Base-by-base conservation (phyloP, 2,113 vertebrate species). In the Rhegmatorhina hoffmannsi region DNA sequence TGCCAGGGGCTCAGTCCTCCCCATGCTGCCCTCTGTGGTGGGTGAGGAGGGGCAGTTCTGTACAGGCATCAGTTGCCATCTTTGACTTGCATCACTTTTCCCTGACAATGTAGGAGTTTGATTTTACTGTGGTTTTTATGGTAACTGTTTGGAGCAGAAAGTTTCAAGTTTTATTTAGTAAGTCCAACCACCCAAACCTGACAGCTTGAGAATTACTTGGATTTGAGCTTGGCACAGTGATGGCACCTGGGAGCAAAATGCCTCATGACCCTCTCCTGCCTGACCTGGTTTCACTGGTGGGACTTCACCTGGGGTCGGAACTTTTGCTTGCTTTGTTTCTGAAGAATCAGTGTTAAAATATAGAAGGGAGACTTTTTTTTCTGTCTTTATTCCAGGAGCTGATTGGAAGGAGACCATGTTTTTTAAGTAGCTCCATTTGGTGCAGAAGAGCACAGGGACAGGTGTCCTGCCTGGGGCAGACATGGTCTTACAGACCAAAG, bases 1-100 rank as follows among this genome's bases (percentile, higher is more conserved):
- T 53, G 55, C 50, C 21, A 44, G n/a, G 50, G 31, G 25, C 7
- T 6, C 33, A 15, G 3, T 34, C 43, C 43, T 63, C 38, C 47
- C 52, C 2, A 1, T 0, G 0, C 0, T 28, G 21, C 5, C 36
- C 31, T n/a, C 40, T 21, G 49, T 6, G 50, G 34, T 31, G 36
- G 33, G 18, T 0, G 10, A 50, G 43, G 34, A 90, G 64, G 26
- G 17, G 4, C 11, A 16, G 29, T 4, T 21, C 53, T 78, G 66
- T 46, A 47, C 21, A 13, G 29, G 23, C 33, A 34, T 21, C 9
- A 18, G 13, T 10, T 74, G 50, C 18, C 6, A 0, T 6, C 17
- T 70, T 75, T 1, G 1, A 7, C 13, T 59, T 9, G 4, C 25
- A 20, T 5, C 0, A 7, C 46, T 80, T 80, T 84, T 6, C 34